Evolutionary conservation across 2,888 invertebrate genomes (phyloP).

Genomic region (Tenthredo notha): DNA sequence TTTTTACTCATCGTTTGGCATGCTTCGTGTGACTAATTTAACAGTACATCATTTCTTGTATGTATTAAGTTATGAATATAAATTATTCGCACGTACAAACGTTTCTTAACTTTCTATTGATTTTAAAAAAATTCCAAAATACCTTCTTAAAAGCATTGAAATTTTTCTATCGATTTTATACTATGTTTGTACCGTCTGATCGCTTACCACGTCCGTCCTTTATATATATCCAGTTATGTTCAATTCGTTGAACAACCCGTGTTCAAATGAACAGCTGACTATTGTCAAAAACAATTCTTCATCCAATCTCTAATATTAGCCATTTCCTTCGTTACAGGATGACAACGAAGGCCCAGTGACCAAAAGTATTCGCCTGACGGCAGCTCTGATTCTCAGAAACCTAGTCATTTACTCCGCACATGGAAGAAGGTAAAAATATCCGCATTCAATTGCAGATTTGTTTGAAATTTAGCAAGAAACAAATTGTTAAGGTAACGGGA

Average conservation of each 20-base stretch:
- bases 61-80: slow-evolving; percentile 55
- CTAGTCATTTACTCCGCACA: slow-evolving; percentile 96
- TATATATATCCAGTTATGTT: background rate
- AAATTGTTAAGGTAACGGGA: slow-evolving; percentile 38
- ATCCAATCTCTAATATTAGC: background rate
- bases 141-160: background rate
- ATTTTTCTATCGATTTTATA: background rate
- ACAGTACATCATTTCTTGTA: slow-evolving; percentile 55
- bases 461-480: slow-evolving; percentile 24
- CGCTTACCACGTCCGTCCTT: slow-evolving; percentile 9
- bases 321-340: slow-evolving; percentile 83
- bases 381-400: slow-evolving; percentile 97
- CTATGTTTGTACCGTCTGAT: background rate
- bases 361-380: slow-evolving; percentile 98
- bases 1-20: slow-evolving; percentile 56
- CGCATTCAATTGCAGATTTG: slow-evolving; percentile 45
- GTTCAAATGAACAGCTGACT: background rate
- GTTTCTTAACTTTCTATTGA: background rate
- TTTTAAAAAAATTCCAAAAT: background rate
- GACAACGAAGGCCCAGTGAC: slow-evolving; percentile 99
- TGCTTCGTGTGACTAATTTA: slow-evolving; percentile 63
- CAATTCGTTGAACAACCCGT: background rate
- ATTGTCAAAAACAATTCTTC: background rate
- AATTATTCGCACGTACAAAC: background rate
- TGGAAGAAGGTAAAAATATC: slow-evolving; percentile 88